Percentiles rank a stretch among this genome's conserved stretches.
phyloP scores from a whole-genome alignment of 2,888 invertebrate species.

The Villa cingulata region DNA sequence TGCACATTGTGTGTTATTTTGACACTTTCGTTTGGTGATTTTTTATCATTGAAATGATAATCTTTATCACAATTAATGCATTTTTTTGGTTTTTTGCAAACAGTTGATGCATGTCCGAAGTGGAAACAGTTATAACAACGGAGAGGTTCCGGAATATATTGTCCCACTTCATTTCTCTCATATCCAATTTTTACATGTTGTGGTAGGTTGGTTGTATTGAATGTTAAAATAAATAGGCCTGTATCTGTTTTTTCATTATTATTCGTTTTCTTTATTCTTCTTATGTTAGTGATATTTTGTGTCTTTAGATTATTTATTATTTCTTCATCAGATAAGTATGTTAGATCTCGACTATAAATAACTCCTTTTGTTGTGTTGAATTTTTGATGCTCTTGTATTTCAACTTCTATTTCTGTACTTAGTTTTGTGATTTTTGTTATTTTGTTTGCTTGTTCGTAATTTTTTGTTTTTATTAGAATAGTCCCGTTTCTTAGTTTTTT shows the following conservation, averaged over 20 bases:
- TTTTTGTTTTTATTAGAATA: constrained; percentile 7
- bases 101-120: no score
- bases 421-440: constrained; percentile 1
- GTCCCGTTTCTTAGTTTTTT: constrained; percentile 6
- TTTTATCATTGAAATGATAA: no score
- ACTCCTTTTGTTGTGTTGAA: constrained; percentile 5
- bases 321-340: not conserved
- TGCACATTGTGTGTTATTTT: no score
- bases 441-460: constrained; percentile 6
- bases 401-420: not conserved
- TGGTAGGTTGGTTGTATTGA: not conserved
- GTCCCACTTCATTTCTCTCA: no score
- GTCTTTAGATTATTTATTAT: not conserved
- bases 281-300: not conserved
- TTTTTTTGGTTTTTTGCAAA: no score
- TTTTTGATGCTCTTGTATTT: constrained; percentile 2
- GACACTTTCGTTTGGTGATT: no score
- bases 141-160: no score
- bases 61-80: no score
- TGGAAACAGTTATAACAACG: no score
- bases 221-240: not conserved
- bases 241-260: not conserved
- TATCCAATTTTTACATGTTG: not conserved
- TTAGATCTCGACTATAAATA: not conserved
- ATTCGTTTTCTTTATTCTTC: not conserved